Base-by-base conservation (phyloP, 2,888 invertebrate species). In the Drosophila greeni region DNA sequence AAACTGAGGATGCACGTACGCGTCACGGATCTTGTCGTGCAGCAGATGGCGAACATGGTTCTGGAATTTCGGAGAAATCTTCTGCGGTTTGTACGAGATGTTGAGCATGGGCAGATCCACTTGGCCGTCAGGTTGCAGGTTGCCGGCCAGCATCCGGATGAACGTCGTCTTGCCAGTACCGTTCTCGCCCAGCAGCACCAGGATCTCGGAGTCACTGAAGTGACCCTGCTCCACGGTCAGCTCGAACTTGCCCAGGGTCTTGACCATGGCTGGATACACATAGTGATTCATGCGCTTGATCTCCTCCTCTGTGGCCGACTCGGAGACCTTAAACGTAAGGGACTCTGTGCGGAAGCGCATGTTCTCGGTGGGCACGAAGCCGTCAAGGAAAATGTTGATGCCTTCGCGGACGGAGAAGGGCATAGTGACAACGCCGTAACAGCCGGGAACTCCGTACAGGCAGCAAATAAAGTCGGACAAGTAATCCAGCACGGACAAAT, bases 121-220 rank as follows among this genome's bases (percentile, higher is more conserved):
- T 26, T 87, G 86, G 76, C 91, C 94, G 90, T 99, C 98, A 2
- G 99, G 96, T 77, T 94, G 92, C 86, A 99, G 90, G 87, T 97
- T 95, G 52, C 99, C 99, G 81, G 99, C 99, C 86, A 99, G 91
- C 96, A 99, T 97, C 85, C 98, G 92, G 85, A 99, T 99, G 87
- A 99, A 98, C 8, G 99, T 99, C 0, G 99, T 99, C 90, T 99
- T 99, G 47, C 99, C 99, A 24, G 99, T 99, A 72, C 99, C 99
- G 88, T 99, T 99, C 89, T 99, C 99, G 39, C 95, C 95, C 66
- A 99, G 91, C 87, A 99, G 91, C 11, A 99, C 99, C 85, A 99
- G 92, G 88, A 99, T 99, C 90, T 99, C 99, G 0, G 99, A 99
- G 89, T 99, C 99, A 14, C 98, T 98, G 89, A 99, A 99, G 87